Evolutionary conservation across 2,113 vertebrate species (phyloP), one percentile per base, ranked within the genome.

Genomic region (Phocoena sinus): DNA sequence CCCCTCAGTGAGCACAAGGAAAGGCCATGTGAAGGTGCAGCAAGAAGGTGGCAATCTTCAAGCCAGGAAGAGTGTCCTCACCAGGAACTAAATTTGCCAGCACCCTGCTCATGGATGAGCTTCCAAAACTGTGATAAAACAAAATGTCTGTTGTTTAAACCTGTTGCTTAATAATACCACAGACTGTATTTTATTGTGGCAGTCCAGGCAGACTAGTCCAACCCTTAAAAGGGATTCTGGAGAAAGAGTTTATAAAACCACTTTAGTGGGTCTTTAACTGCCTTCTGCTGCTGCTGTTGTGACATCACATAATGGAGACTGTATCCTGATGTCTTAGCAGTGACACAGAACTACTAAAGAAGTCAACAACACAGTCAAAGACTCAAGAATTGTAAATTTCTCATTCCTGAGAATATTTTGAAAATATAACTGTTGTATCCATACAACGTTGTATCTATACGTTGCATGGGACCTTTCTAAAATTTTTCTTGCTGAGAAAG

Each of bases 401-500:
- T 25, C 50, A 62, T 33, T n/a, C 63, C 47, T 28, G 26, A 86
- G 60, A 65, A 25, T 77, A 36, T 74, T 94, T 93, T 74, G n/a
- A 89, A 94, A 94, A 15, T 41, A 41, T 41, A 41, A 41, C 44
- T 47, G 44, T 47, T 47, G 44, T 47, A 47, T 96, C 50, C 11
- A 53, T 53, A 53, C 50, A 36, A 36, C 17, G 53, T 58, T 87
- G 36, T 93, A 95, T 17, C 86, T 90, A 1, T 33, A 26, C 14
- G 9, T 67, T 74, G 58, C 58, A 65, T 41, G 28, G 84, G 31
- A 92, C 18, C 20, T 95, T 87, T 76, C 58, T n/a, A 90, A 91
- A 83, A 26, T 68, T 60, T 74, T 91, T 95, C 41, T 89, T 93
- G 28, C 89, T 93, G n/a, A 96, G 81, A 89, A 83, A 62, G 28